Evolutionary conservation across 2,888 invertebrate genomes (phyloP).

Genomic region (Drosophila gaucha): DNA sequence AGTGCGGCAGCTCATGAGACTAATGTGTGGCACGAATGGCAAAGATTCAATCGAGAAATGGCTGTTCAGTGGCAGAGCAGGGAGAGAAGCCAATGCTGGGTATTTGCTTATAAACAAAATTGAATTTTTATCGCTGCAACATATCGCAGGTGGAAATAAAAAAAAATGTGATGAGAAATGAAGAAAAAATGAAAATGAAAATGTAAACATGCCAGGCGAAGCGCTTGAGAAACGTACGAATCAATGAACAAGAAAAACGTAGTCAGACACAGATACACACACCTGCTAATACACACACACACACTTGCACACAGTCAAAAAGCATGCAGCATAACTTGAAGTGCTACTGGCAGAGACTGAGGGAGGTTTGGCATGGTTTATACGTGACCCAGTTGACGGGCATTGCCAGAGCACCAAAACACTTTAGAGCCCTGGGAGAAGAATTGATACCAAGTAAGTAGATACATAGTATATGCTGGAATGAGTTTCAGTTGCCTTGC

Average conservation of each 20-base stretch:
- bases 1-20: conserved; percentile 30
- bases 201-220: conserved; percentile 40
- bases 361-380: conserved; percentile 8
- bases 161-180: conserved; percentile 25
- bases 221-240: conserved; percentile 56
- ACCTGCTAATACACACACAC: conserved; percentile 7
- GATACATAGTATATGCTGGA: conserved; percentile 11
- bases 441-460: conserved; percentile 45
- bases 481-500: conserved; percentile 18
- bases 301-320: conserved; percentile 43
- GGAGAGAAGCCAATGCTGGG: conserved; percentile 7
- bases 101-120: conserved; percentile 65
- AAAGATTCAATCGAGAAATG: conserved; percentile 37
- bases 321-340: conserved; percentile 63
- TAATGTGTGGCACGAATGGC: conserved; percentile 46
- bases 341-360: conserved; percentile 6
- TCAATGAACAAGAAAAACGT: conserved; percentile 77
- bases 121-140: conserved; percentile 73
- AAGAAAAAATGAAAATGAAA: conserved; percentile 21
- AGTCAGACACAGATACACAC: conserved; percentile 13
- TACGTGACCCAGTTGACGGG: conserved; percentile 74
- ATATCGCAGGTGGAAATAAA: conserved; percentile 32
- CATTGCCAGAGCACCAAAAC: conserved; percentile 43
- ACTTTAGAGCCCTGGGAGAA: conserved; percentile 20
- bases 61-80: conserved; percentile 2